Base-by-base conservation (phyloP, 2,888 invertebrate species). In the Melangyna quadrimaculata region DNA sequence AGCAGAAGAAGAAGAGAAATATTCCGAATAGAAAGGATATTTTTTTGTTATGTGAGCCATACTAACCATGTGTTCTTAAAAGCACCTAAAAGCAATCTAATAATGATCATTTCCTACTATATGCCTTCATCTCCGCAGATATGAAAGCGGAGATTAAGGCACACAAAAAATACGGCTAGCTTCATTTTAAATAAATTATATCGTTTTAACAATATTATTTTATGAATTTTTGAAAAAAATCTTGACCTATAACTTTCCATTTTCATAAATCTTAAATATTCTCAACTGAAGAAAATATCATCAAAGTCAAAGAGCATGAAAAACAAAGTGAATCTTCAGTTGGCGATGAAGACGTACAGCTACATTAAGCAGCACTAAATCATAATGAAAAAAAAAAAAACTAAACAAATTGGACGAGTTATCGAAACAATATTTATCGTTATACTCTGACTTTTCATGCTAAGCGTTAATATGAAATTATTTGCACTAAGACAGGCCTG, bases 391-490 rank as follows among this genome's bases (percentile, higher is more conserved):
- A 61, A 19, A n/a, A n/a, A 37, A 17, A n/a, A n/a, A 61, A 19
- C 22, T n/a, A 37, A 35, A 48, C n/a, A 35, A n/a, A 63, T 22
- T n/a, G 74, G 37, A 24, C 3, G 53, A 61, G 51, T 29, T 32
- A 51, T 59, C 35, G 57, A 14, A 32, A 55, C 40, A 73, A 72
- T 48, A 80, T 86, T 86, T 86, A 80, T 86, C 19, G 77, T 57
- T 63, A 40, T 73, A 63, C 80, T 80, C 69, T 81, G 81, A 77
- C 77, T 80, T 80, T 81, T 86, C 81, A 72, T 81, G 80, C 73
- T 57, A 19, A 71, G 67, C 67, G 83, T 59, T 80, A 75, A 86
- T 80, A 63, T 61, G 57, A 72, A 75, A 74, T 65, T 19, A 14
- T 67, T 35, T 53, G 37, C 17, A 14, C 53, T 45, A 32, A 35